Evolutionary conservation across 2,797 vertebrate genomes (phyloP).

Genomic region (Chelmon rostratus): DNA sequence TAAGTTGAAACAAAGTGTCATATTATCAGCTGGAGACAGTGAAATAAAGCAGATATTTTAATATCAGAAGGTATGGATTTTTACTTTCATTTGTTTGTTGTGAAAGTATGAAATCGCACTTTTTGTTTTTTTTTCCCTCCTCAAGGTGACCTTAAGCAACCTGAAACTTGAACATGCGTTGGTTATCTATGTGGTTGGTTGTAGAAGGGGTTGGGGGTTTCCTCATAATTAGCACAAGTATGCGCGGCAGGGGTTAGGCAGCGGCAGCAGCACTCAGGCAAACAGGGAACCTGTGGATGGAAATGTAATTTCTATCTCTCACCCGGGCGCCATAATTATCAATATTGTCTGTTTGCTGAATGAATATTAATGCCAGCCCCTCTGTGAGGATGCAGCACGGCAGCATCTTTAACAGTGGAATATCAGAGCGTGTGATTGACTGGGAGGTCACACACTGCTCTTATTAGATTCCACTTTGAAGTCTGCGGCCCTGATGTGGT

Average conservation of each 20-base stretch:
- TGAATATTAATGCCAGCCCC: constrained; percentile 76
- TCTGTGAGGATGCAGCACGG: constrained; percentile 49
- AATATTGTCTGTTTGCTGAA: constrained; percentile 80
- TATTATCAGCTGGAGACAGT: constrained; percentile 19
- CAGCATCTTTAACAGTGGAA: constrained; percentile 59
- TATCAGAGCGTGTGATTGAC: constrained; percentile 68
- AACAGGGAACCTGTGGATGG: constrained; percentile 46
- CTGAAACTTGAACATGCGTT: constrained; percentile 32
- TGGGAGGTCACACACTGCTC: constrained; percentile 61
- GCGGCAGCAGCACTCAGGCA: constrained; percentile 46
- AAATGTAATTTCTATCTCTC: constrained; percentile 67
- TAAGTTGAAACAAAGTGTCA: constrained; percentile 4
- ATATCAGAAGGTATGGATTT: constrained; percentile 28
- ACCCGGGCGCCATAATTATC: constrained; percentile 72
- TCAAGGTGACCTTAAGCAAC: constrained; percentile 10
- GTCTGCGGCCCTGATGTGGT: constrained; percentile 25
- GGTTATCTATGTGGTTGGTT: constrained; percentile 6
- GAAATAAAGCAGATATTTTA: constrained; percentile 26
- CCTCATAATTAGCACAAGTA: constrained; percentile 72
- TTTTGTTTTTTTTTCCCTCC: constrained; percentile 27
- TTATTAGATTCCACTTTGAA: constrained; percentile 71
- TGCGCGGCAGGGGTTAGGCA: constrained; percentile 29
- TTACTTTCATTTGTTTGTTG: constrained; percentile 20
- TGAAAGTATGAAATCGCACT: constrained; percentile 7
- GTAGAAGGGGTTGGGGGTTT: constrained; percentile 31